Conservation (phyloP, 2,888 invertebrate genomes). For the Diaprepes abbreviatus region DNA sequence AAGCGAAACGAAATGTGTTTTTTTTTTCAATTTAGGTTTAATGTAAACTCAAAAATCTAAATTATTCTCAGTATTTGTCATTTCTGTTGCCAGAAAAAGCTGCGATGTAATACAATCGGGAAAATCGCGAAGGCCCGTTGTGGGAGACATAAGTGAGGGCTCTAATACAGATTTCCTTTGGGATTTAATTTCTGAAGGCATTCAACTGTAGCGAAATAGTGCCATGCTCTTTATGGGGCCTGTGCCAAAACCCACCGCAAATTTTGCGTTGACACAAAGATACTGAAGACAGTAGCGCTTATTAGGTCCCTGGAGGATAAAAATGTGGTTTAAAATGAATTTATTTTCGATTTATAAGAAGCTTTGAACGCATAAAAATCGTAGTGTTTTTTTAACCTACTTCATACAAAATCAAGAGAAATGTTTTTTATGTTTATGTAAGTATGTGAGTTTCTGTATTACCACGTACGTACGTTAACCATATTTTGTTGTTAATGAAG, state of each 20-base stretch:
- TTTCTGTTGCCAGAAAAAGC: neutral
- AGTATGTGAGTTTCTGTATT: too few species aligned
- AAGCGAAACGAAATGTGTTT: too few species aligned
- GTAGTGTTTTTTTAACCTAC: neutral
- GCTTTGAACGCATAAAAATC: neutral
- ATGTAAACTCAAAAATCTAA: neutral
- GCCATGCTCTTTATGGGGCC: neutral
- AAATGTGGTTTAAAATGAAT: neutral
- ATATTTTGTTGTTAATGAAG: too few species aligned
- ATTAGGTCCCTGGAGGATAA: neutral
- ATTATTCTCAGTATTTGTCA: neutral
- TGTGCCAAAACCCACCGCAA: neutral
- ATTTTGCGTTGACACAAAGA: slow-evolving; percentile 16
- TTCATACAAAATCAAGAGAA: neutral
- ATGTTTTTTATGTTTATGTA: too few species aligned
- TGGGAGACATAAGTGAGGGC: slow-evolving; percentile 44
- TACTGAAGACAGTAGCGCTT: neutral
- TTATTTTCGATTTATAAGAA: neutral
- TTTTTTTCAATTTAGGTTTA: too few species aligned
- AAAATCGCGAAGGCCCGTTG: slow-evolving; percentile 31
- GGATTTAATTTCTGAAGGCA: slow-evolving; percentile 47
- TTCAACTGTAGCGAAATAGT: slow-evolving; percentile 24
- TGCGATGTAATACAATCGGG: slow-evolving; percentile 35
- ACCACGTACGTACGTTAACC: too few species aligned
- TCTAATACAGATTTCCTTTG: slow-evolving; percentile 47